Evolutionary conservation across 2,888 invertebrate species (phyloP).

Genomic region (Oxystoma pomonae): DNA sequence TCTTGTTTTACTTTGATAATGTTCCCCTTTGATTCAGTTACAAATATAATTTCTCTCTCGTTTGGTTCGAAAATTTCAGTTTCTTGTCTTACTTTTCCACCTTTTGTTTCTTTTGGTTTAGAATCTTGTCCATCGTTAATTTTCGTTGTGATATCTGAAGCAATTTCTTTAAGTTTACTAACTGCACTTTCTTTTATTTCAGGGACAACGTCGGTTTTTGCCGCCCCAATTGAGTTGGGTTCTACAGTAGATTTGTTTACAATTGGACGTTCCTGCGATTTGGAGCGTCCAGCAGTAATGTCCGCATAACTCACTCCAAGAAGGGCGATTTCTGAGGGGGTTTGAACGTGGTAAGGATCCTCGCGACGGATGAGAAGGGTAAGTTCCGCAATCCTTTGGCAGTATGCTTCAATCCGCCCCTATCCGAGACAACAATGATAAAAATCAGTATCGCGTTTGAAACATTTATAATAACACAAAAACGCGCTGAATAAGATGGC

Average conservation of each 20-base stretch:
- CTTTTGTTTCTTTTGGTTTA: background rate
- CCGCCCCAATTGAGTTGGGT: background rate
- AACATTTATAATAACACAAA: slow-evolving; percentile 13
- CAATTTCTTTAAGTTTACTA: background rate
- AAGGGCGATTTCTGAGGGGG: slow-evolving; percentile 50
- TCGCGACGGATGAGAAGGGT: slow-evolving; percentile 66
- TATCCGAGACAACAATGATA: slow-evolving; percentile 39
- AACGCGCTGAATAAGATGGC: slow-evolving; percentile 41
- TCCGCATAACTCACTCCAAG: slow-evolving; percentile 61
- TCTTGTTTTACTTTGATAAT: background rate
- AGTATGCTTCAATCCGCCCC: slow-evolving; percentile 57
- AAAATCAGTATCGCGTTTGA: slow-evolving; percentile 37
- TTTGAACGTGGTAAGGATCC: slow-evolving; percentile 69
- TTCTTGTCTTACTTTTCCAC: background rate
- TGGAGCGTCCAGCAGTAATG: slow-evolving; percentile 61
- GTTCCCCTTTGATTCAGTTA: background rate
- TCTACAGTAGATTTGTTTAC: background rate
- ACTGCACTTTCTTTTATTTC: slow-evolving; percentile 29
- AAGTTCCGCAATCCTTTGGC: slow-evolving; percentile 69
- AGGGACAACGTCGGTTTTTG: slow-evolving; percentile 27
- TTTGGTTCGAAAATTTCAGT: background rate
- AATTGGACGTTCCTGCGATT: slow-evolving; percentile 35
- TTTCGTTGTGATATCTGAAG: background rate
- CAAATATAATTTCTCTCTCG: background rate
- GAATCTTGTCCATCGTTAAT: background rate